Evolutionary conservation across 1,140 invertebrate genomes (phyloP), one percentile per base, ranked within the genome.

Genomic region (Protaetia brevitarsis): DNA sequence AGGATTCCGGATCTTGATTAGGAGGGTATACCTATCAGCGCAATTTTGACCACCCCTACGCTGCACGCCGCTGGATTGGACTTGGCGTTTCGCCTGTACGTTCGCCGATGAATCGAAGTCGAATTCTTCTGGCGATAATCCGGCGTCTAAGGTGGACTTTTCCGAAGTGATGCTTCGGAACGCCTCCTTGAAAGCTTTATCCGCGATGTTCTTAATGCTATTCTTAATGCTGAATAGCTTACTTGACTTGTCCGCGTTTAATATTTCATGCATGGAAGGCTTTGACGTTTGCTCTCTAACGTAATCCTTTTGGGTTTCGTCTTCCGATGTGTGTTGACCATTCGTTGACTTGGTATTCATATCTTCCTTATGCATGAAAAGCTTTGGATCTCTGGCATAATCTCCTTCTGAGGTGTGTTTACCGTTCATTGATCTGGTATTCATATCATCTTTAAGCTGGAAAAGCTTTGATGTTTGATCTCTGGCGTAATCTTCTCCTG

Each of bases 1-100:
- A 82, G 26, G 76, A 76, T 2, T 71, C 69, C 0, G 77, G 73
- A 70, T 83, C 71, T 6, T 75, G 72, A 36, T 76, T 70, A 3
- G 72, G 64, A 1, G 82, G 80, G 75, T 74, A 28, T 71, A 72
- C 6, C 63, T 65, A 72, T 82, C 77, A 58, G 71, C 71, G 65
- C 80, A 82, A 65, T 79, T 78, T 70, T 83, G 82, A n/a, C 81
- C 81, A 11, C 82, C 82, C 26, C 81, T 70, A 67, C 72, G 71
- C 68, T 81, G 79, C 11, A 70, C 65, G 13, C 73, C 68, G 45
- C 70, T 70, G 11, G 69, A 64, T 34, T 68, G 69, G 6, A 71
- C 65, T 56, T 73, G 68, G 19, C 69, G 59, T 66, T 67, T 70
- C 34, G 69, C 16, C 0, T 29, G 7, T 1, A 59, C n/a, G n/a